Percentiles rank a stretch among this genome's conserved stretches.
phyloP scores from a whole-genome alignment of 2,888 invertebrate genomes.

The Lycia hirtaria region DNA sequence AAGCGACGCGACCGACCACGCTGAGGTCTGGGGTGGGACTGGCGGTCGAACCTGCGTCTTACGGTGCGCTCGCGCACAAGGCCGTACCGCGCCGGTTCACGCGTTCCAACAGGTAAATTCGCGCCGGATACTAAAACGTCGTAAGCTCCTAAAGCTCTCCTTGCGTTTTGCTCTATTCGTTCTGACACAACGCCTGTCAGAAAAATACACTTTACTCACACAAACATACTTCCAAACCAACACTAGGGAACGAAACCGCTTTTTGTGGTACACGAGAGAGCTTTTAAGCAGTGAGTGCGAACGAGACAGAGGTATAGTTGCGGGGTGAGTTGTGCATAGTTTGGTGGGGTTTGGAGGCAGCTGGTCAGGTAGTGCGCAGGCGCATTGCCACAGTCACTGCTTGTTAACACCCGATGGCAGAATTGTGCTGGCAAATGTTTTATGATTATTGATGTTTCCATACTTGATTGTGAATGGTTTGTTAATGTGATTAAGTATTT shows the following conservation, averaged over 20 bases:
- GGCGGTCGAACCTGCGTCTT: constrained; percentile 79
- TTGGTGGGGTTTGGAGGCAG: constrained; percentile 79
- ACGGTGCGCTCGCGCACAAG: constrained; percentile 86
- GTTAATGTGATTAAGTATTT: no score
- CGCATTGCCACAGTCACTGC: constrained; percentile 77
- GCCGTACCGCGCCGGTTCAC: constrained; percentile 84
- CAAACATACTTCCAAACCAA: constrained; percentile 55
- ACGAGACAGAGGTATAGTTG: constrained; percentile 71
- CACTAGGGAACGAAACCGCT: constrained; percentile 77
- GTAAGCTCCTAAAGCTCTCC: constrained; percentile 65
- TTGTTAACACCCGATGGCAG: constrained; percentile 79
- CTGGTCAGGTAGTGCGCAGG: constrained; percentile 82
- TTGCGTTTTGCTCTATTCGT: constrained; percentile 64
- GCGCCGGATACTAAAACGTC: constrained; percentile 63
- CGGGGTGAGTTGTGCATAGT: constrained; percentile 69
- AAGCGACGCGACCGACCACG: constrained; percentile 75
- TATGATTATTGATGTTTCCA: constrained; percentile 48
- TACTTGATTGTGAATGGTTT: constrained; percentile 9
- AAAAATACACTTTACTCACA: constrained; percentile 78
- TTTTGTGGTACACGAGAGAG: constrained; percentile 76
- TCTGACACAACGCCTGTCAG: constrained; percentile 74
- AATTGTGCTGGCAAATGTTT: constrained; percentile 70
- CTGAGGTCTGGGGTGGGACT: constrained; percentile 83
- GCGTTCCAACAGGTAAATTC: constrained; percentile 87
- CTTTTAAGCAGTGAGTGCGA: constrained; percentile 70